Evolutionary conservation across 2,888 invertebrate genomes (phyloP), one percentile per base, ranked within the genome.

Genomic region (Pachycephus smyrnensis): DNA sequence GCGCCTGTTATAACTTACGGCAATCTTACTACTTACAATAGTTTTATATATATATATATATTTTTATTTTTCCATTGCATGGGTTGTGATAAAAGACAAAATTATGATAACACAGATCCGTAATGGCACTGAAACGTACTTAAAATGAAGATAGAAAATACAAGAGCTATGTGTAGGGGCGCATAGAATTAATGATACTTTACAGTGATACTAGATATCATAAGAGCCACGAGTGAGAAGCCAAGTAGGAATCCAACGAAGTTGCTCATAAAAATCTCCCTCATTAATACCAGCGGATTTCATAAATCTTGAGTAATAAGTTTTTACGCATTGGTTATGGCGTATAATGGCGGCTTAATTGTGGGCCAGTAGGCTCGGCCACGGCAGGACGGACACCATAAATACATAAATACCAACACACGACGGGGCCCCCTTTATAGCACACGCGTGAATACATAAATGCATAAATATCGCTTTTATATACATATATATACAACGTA

Each of bases 331-430:
- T 88, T 84, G 87, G 85, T 88, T 86, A 86, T 85, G 84, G 86
- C 84, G 80, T 80, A 89, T 88, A 89, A 89, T 89, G 87, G 88
- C 87, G 84, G 88, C 88, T 88, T 89, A 89, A 89, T 89, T 89
- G 88, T 87, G 85, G 85, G 84, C 84, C 84, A 85, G 86, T 86
- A 86, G 85, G 83, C 84, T 82, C 80, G 79, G 40, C 82, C 40
- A 71, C 71, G 75, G 55, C 69, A 31, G n/a, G 68, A 30, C 77
- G 73, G 76, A 81, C 78, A 83, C 79, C 82, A 82, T 86, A 85
- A 87, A 88, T 84, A 84, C 85, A 88, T 88, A 88, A 88, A 87
- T 86, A 88, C 85, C 83, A 82, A 85, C 82, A 86, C 85, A 79
- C 86, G 85, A 80, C 85, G 83, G 86, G 85, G 78, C 79, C 83